Evolutionary conservation across 2,797 vertebrate genomes (phyloP).

Genomic region (Hypotaenidia okinawae): DNA sequence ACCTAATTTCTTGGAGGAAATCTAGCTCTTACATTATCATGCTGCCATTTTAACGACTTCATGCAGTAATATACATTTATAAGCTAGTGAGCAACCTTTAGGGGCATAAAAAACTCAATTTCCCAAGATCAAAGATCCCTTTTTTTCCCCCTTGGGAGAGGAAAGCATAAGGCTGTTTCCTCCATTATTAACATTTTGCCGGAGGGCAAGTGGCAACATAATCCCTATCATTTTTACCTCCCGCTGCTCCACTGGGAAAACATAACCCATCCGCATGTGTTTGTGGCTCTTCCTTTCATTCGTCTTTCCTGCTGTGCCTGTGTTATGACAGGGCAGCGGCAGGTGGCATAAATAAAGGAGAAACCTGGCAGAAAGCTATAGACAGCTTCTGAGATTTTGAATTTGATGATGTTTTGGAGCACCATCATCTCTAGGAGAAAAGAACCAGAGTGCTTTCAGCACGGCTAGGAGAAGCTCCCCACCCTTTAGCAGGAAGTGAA

Average conservation of each 20-base stretch:
- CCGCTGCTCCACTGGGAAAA: conserved; percentile 64
- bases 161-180: conserved; percentile 57
- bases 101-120: conserved; percentile 25
- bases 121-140: conserved; percentile 22
- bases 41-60: conserved; percentile 26
- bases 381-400: conserved; percentile 46
- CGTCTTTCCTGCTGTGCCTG: conserved; percentile 54
- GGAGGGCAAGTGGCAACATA: conserved; percentile 56
- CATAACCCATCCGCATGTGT: not conserved
- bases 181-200: conserved; percentile 68
- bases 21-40: not conserved
- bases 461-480: not conserved
- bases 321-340: conserved; percentile 64
- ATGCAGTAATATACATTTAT: conserved; percentile 13
- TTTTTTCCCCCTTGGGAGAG: conserved; percentile 16
- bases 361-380: conserved; percentile 56
- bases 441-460: not conserved
- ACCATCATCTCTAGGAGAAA: not conserved
- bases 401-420: not conserved
- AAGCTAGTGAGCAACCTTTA: not conserved
- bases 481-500: not conserved
- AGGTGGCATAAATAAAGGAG: conserved; percentile 63
- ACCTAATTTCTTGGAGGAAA: not conserved
- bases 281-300: conserved; percentile 70
- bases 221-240: conserved; percentile 59